Conservation (phyloP, 1,140 invertebrate genomes). For the Pseudobourletiella spinata region DNA sequence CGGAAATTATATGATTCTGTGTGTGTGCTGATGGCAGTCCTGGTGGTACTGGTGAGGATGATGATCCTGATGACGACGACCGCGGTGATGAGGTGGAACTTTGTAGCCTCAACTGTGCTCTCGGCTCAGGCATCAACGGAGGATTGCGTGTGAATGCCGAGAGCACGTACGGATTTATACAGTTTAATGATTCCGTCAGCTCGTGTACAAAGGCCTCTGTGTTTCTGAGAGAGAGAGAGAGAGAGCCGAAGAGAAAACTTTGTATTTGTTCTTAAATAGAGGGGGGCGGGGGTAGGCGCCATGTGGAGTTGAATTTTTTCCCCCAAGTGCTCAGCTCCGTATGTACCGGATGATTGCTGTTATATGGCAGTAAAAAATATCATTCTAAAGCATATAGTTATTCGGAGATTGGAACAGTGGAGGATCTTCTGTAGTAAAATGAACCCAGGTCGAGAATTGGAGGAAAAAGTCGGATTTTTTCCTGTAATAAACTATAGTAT, state of each 20-base stretch:
- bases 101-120: background rate
- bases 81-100: no score
- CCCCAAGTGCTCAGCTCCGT: no score
- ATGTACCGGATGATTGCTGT: background rate
- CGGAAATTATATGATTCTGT: background rate
- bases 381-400: no score
- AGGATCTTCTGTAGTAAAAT: no score
- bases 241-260: no score
- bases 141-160: background rate
- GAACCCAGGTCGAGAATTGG: background rate
- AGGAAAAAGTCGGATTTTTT: background rate
- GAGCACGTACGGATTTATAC: background rate
- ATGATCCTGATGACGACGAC: no score
- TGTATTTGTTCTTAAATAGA: no score
- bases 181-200: background rate
- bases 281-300: no score
- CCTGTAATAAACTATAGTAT: background rate
- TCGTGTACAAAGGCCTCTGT: background rate
- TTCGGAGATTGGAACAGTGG: no score
- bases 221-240: background rate
- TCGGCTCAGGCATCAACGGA: background rate
- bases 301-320: no score
- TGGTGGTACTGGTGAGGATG: no score
- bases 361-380: background rate
- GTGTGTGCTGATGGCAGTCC: no score